A percentile compares a stretch with the other conserved stretches of the same genome.
phyloP scores from a whole-genome alignment of 2,888 invertebrate species.

The Melanchra persicariae region DNA sequence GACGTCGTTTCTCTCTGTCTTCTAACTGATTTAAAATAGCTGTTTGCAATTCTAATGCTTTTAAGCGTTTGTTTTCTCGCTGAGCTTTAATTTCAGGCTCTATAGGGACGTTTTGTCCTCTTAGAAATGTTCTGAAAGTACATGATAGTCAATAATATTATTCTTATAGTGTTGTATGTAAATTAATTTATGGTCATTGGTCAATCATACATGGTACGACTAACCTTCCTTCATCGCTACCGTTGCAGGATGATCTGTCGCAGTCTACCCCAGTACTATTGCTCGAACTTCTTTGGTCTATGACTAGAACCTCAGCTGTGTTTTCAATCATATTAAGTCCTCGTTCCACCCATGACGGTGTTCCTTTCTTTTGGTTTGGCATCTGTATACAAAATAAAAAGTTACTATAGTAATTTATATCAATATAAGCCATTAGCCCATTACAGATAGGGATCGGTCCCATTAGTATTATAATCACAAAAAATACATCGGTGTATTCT shows the following conservation, averaged over 20 bases:
- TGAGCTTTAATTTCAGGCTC: slow-evolving; percentile 95
- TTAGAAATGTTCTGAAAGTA: slow-evolving; percentile 91
- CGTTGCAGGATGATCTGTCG: slow-evolving; percentile 86
- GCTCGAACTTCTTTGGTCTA: slow-evolving; percentile 89
- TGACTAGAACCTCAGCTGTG: slow-evolving; percentile 89
- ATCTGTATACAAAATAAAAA: slow-evolving; percentile 75
- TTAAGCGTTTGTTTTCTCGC: slow-evolving; percentile 94
- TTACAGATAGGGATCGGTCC: slow-evolving; percentile 16
- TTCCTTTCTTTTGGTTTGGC: slow-evolving; percentile 88
- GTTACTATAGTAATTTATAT: slow-evolving; percentile 29
- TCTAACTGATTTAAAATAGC: slow-evolving; percentile 96
- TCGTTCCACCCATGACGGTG: slow-evolving; percentile 91
- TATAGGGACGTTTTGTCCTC: slow-evolving; percentile 96
- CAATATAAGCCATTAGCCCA: slow-evolving; percentile 20
- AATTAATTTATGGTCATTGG: background rate
- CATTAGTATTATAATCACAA: slow-evolving; percentile 21
- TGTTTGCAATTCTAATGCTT: slow-evolving; percentile 96
- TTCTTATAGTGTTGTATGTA: background rate
- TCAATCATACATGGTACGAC: too few species aligned
- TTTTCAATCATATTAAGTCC: slow-evolving; percentile 90
- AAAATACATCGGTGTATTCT: slow-evolving; percentile 11
- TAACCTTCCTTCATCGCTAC: slow-evolving; percentile 88
- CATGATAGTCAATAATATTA: background rate
- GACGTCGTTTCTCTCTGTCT: slow-evolving; percentile 94
- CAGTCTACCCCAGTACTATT: slow-evolving; percentile 85